Percentiles rank a stretch among this genome's conserved stretches.
phyloP scores from a whole-genome alignment of 2,113 vertebrate species.

The Salvelinus alpinus region DNA sequence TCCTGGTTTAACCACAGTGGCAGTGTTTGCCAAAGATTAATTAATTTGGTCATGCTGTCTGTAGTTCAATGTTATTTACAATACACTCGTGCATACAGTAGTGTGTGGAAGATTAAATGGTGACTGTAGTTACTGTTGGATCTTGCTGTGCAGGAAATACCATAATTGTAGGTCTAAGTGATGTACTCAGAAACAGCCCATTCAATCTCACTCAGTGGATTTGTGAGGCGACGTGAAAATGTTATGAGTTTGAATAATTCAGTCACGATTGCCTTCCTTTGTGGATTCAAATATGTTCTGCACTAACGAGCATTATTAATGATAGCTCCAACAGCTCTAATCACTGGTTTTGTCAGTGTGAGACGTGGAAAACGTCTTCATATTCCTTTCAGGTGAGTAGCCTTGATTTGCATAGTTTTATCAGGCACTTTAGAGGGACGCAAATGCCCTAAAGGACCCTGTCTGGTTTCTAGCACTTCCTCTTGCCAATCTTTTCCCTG shows the following conservation, averaged over 20 bases:
- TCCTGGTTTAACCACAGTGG: too few relatives aligned
- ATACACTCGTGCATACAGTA: too few relatives aligned
- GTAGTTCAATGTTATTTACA: too few relatives aligned
- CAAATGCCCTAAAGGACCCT: background rate
- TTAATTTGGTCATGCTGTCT: too few relatives aligned
- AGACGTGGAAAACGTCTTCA: background rate
- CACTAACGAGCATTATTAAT: background rate
- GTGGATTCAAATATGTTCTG: slow-evolving; percentile 4
- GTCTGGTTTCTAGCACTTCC: background rate
- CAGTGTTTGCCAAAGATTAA: too few relatives aligned
- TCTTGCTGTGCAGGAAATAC: too few relatives aligned
- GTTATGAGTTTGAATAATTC: slow-evolving; percentile 1
- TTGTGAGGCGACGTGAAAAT: background rate
- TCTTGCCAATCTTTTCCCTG: background rate
- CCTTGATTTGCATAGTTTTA: slow-evolving; percentile 7
- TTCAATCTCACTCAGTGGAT: background rate
- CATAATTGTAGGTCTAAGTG: too few relatives aligned
- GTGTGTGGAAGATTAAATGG: too few relatives aligned
- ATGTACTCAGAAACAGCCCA: background rate
- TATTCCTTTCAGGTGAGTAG: background rate
- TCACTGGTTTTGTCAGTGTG: background rate
- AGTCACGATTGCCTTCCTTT: background rate
- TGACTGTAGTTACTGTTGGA: too few relatives aligned
- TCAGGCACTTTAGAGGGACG: background rate
- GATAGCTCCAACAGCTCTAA: background rate